Evolutionary conservation across 1,140 invertebrate species (phyloP).

Genomic region (Laupala kohalensis): DNA sequence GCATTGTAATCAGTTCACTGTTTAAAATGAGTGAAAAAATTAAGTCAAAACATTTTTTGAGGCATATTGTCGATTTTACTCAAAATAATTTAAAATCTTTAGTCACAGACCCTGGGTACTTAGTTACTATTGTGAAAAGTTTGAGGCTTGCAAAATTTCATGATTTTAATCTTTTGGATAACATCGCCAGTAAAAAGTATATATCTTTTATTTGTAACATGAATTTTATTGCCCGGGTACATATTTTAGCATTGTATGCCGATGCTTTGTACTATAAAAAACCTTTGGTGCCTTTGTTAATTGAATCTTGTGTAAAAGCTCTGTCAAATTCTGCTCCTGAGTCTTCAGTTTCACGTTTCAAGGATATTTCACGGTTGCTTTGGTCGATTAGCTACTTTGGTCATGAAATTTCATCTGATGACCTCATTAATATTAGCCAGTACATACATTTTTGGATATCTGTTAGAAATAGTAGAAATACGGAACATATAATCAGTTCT

Average conservation of each 20-base stretch:
- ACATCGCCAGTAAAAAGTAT: background rate
- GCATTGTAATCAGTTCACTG: background rate
- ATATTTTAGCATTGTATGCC: slow-evolving; percentile 3
- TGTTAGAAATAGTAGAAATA: background rate
- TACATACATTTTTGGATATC: background rate
- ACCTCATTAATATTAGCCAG: background rate
- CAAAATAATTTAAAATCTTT: background rate
- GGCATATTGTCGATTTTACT: background rate
- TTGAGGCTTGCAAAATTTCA: background rate
- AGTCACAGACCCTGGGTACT: background rate
- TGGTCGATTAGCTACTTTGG: background rate
- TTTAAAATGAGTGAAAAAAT: background rate
- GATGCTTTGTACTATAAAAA: background rate
- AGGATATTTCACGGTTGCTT: background rate
- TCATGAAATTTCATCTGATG: background rate
- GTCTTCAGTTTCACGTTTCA: background rate
- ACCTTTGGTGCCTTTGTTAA: background rate
- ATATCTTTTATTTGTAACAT: background rate
- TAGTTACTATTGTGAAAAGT: background rate
- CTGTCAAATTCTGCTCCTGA: background rate
- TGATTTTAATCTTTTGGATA: background rate
- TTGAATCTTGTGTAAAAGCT: background rate
- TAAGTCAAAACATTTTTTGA: background rate
- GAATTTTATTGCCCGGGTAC: background rate
- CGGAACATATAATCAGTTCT: background rate